Conservation (phyloP, 2,797 vertebrate genomes). For the Microctenopoma stevenorrisi region DNA sequence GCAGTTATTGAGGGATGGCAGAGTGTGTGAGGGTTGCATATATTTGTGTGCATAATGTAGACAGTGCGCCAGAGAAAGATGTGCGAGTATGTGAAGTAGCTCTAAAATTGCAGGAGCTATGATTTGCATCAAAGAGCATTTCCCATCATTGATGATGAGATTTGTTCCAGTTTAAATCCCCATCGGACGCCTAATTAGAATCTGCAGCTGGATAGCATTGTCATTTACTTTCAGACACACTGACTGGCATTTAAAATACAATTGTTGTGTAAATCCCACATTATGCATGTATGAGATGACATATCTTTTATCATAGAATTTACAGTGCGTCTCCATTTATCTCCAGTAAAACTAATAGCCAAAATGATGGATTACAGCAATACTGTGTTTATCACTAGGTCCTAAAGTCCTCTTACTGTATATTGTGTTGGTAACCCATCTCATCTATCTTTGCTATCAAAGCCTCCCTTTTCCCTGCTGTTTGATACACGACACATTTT, state of each 20-base stretch:
- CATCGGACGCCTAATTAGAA: slow-evolving; percentile 70
- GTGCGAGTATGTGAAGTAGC: slow-evolving; percentile 17
- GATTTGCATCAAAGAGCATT: slow-evolving; percentile 61
- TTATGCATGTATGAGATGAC: slow-evolving; percentile 36
- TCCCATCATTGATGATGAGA: slow-evolving; percentile 60
- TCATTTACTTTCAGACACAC: slow-evolving; percentile 45
- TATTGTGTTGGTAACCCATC: slow-evolving; percentile 54
- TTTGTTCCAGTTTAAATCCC: slow-evolving; percentile 67
- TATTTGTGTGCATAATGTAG: slow-evolving; percentile 28
- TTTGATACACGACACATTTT: slow-evolving; percentile 40
- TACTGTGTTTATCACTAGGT: slow-evolving; percentile 59
- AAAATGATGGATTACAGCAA: slow-evolving; percentile 70
- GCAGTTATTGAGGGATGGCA: slow-evolving; percentile 31
- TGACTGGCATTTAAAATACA: slow-evolving; percentile 15
- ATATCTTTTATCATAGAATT: slow-evolving; percentile 42
- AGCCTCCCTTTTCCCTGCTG: slow-evolving; percentile 39
- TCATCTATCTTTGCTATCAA: slow-evolving; percentile 50
- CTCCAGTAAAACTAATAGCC: slow-evolving; percentile 57
- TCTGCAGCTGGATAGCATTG: slow-evolving; percentile 57
- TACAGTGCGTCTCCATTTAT: slow-evolving; percentile 52
- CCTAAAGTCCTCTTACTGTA: slow-evolving; percentile 57
- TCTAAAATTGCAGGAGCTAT: slow-evolving; percentile 22
- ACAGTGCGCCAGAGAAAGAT: slow-evolving; percentile 1
- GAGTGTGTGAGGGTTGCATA: slow-evolving; percentile 33
- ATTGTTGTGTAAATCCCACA: not conserved